These are phyloP conservation scores for Thumatha senex DNA, from an alignment of 2,888 invertebrate genomes.

Conservation along the genomic window DNA sequence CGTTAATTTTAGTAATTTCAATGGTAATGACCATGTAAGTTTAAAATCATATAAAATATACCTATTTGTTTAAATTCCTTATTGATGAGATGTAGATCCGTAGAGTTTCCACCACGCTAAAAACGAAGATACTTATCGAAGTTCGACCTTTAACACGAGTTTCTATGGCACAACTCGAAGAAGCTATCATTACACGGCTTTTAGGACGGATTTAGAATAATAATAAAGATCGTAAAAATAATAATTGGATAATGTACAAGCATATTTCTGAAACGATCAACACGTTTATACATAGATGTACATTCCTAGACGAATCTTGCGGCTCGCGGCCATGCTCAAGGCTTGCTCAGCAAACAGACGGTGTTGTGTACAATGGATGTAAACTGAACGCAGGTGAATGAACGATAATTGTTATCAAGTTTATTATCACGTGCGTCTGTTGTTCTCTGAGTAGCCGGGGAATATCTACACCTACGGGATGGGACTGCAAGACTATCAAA, in stretches of 20 bases:
- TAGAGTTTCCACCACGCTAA: too few relatives aligned
- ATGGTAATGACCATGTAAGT: too few relatives aligned
- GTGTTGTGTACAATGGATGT: slow-evolving; percentile 14
- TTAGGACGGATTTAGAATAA: too few relatives aligned
- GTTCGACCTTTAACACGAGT: too few relatives aligned
- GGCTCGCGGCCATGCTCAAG: slow-evolving; percentile 51
- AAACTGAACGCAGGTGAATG: slow-evolving; percentile 65
- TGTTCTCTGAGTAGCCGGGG: slow-evolving; percentile 12
- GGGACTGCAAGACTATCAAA: too few relatives aligned
- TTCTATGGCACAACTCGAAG: too few relatives aligned
- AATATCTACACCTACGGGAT: background rate
- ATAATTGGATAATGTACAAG: background rate
- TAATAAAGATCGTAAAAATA: background rate
- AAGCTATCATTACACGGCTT: too few relatives aligned
- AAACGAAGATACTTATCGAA: too few relatives aligned
- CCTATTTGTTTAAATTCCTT: too few relatives aligned
- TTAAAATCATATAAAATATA: too few relatives aligned
- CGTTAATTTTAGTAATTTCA: too few relatives aligned
- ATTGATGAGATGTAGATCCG: too few relatives aligned
- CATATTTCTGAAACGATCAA: background rate
- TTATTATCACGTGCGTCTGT: slow-evolving; percentile 54
- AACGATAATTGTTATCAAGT: slow-evolving; percentile 62
- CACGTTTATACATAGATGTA: background rate
- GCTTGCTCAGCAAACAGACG: slow-evolving; percentile 60
- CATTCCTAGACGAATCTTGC: slow-evolving; percentile 5